A percentile compares a stretch with the other conserved stretches of the same genome.
Evolutionary conservation across 2,113 vertebrate species (phyloP).

Genomic region (Nettapus auritus): DNA sequence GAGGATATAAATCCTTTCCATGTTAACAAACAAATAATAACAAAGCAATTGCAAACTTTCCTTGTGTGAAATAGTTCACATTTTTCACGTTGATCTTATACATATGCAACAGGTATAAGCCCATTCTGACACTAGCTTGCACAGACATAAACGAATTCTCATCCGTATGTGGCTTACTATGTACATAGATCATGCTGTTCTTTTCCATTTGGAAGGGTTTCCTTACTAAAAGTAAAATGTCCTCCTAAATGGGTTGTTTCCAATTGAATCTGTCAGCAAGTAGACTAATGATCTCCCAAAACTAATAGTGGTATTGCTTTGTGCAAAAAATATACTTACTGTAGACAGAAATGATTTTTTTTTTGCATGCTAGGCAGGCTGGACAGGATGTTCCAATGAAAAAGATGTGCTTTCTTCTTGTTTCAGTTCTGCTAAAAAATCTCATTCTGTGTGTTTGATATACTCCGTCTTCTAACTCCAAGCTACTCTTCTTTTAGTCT

Average conservation of each 20-base stretch:
- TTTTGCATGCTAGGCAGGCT: slow-evolving; percentile 47
- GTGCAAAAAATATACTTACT: slow-evolving; percentile 7
- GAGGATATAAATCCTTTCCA: not conserved
- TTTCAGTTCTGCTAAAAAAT: slow-evolving; percentile 2
- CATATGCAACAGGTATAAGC: not conserved
- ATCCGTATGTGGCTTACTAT: not conserved
- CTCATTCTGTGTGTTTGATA: not conserved
- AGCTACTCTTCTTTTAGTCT: slow-evolving; percentile 74
- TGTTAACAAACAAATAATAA: not conserved
- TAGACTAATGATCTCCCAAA: slow-evolving; percentile 20
- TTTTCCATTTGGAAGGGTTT: slow-evolving; percentile 46
- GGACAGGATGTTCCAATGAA: slow-evolving; percentile 57
- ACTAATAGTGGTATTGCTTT: slow-evolving; percentile 15
- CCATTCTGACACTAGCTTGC: not conserved
- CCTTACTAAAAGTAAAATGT: not conserved
- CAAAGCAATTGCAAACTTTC: not conserved
- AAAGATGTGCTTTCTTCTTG: slow-evolving; percentile 50
- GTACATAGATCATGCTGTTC: slow-evolving; percentile 29
- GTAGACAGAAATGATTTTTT: slow-evolving; percentile 27
- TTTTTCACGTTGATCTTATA: not conserved
- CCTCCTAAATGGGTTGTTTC: slow-evolving; percentile 18
- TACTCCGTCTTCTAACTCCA: not conserved
- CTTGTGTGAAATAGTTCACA: not conserved
- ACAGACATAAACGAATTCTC: accelerated
- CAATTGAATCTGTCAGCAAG: slow-evolving; percentile 54